phyloP scores from a whole-genome alignment of 2,113 vertebrate species.

The Embiotoca jacksoni region DNA sequence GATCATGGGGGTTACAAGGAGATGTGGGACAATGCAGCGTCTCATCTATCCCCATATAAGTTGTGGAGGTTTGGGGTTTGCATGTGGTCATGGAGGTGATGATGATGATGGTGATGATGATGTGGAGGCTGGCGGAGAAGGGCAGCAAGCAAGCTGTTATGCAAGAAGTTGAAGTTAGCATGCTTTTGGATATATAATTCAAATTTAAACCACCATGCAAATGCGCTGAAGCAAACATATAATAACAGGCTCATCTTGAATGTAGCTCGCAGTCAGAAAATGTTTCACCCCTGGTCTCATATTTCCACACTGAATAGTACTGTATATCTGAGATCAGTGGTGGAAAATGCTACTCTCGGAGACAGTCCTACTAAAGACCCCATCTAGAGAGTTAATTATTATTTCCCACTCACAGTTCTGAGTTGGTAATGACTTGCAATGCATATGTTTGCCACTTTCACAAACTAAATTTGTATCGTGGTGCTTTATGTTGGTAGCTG shows the following conservation, averaged over 20 bases:
- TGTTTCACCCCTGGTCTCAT: conserved; percentile 44
- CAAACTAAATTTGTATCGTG: conserved; percentile 40
- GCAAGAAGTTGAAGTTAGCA: conserved; percentile 27
- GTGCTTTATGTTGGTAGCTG: conserved; percentile 30
- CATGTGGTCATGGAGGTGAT: conserved; percentile 15
- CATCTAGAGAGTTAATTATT: conserved; percentile 65
- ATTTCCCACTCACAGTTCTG: conserved; percentile 52
- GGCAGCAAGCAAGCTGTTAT: conserved; percentile 5
- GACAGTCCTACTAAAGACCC: conserved; percentile 54
- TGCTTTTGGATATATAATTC: conserved; percentile 43
- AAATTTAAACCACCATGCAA: conserved; percentile 42
- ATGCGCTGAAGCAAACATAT: conserved; percentile 51
- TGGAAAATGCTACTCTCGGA: conserved; percentile 69
- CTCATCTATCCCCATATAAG: conserved; percentile 57
- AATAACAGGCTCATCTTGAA: conserved; percentile 65
- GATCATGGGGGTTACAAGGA: conserved; percentile 68
- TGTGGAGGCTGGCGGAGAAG: conserved; percentile 15
- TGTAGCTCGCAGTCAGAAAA: conserved; percentile 61
- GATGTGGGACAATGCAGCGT: conserved; percentile 65
- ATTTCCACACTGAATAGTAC: conserved; percentile 67
- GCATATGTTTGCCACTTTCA: conserved; percentile 30
- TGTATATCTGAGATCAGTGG: conserved; percentile 62
- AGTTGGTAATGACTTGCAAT: conserved; percentile 54
- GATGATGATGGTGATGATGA: conserved; percentile 37
- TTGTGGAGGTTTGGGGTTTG: conserved; percentile 42